phyloP scores from a whole-genome alignment of 2,888 invertebrate species.

The Polydrusus cervinus region DNA sequence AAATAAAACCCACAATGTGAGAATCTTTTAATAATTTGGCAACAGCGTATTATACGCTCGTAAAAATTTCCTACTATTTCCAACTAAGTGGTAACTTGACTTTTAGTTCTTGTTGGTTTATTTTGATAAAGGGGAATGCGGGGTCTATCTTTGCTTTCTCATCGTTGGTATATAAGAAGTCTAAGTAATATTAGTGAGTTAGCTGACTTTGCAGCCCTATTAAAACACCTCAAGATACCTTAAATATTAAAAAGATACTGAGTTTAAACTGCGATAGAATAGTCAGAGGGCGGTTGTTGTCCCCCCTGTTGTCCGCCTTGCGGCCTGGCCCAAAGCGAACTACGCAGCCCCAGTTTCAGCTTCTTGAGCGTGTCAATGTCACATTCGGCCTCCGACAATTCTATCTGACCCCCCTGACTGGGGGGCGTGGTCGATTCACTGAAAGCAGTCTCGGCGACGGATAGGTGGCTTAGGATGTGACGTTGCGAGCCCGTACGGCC shows the following conservation, averaged over 20 bases:
- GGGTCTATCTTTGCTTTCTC: no score
- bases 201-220: background rate
- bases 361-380: slow-evolving; percentile 85
- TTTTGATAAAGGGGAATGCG: no score
- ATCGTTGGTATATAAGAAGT: no score
- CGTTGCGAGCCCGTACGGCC: slow-evolving; percentile 70
- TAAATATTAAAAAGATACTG: background rate
- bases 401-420: slow-evolving; percentile 73
- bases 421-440: slow-evolving; percentile 62
- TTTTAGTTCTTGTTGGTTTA: no score
- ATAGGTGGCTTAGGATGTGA: slow-evolving; percentile 79
- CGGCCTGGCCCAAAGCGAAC: slow-evolving; percentile 82
- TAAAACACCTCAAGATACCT: background rate
- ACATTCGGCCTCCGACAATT: slow-evolving; percentile 81
- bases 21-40: no score
- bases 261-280: slow-evolving; percentile 82
- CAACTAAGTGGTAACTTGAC: no score
- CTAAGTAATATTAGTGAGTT: no score
- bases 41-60: no score
- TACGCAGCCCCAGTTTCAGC: slow-evolving; percentile 80
- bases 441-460: slow-evolving; percentile 75
- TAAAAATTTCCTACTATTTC: no score
- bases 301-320: slow-evolving; percentile 74
- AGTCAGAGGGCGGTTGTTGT: slow-evolving; percentile 78
- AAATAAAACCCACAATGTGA: no score